phyloP scores from a whole-genome alignment of 2,113 vertebrate genomes.

The Orientallactaga bullata region DNA sequence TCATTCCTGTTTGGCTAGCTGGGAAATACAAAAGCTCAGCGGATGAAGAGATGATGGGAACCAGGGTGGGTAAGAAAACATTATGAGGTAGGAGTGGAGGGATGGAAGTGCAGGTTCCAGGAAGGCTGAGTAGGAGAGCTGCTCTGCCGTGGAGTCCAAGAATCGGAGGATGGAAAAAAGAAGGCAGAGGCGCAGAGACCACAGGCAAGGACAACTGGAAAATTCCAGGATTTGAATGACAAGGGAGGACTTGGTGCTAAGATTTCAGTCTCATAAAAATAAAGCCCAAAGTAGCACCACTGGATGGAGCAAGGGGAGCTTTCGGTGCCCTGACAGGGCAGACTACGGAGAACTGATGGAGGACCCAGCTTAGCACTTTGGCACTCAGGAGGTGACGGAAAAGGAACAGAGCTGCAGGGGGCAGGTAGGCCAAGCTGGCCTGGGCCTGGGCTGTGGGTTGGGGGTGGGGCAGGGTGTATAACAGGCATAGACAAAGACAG shows the following conservation, averaged over 20 bases:
- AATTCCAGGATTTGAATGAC: neutral
- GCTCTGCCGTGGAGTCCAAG: neutral
- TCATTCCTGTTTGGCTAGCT: neutral
- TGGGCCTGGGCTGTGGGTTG: neutral
- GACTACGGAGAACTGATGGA: neutral
- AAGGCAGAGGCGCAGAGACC: neutral
- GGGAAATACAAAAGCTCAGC: neutral
- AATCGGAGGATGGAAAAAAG: neutral
- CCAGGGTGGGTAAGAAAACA: neutral
- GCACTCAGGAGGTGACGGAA: neutral
- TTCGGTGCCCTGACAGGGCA: neutral
- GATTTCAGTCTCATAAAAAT: neutral
- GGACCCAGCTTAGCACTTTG: neutral
- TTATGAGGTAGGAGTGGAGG: too few relatives aligned
- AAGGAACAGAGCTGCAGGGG: neutral
- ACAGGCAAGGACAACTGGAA: neutral
- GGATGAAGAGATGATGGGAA: neutral
- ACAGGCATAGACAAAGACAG: neutral
- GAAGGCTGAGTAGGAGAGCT: neutral
- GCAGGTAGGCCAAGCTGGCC: rapidly evolving
- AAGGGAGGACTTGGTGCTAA: neutral
- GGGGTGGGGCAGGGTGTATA: neutral
- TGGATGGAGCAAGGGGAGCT: neutral
- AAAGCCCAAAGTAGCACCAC: neutral
- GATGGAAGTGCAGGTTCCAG: neutral